Evolutionary conservation across 2,888 invertebrate genomes (phyloP).

Genomic region (Melipona bicolor): DNA sequence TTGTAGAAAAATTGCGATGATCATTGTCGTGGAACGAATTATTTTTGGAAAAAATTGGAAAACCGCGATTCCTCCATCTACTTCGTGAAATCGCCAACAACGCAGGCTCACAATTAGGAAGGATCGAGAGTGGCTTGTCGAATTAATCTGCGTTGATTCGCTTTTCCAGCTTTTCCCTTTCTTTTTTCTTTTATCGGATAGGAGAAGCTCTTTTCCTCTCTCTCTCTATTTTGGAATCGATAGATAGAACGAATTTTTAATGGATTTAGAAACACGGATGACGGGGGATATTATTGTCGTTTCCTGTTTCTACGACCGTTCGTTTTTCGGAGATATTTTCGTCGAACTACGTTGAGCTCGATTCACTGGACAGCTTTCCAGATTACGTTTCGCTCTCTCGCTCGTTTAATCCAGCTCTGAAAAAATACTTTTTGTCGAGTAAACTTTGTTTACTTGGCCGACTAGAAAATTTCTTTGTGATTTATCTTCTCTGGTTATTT

Average conservation of each 20-base stretch:
- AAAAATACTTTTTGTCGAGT: too few species aligned
- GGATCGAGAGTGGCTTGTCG: constrained; percentile 24
- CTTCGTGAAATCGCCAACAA: constrained; percentile 14
- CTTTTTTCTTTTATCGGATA: neutral
- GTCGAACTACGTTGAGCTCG: too few species aligned
- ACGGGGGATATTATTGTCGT: neutral
- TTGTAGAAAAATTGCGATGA: too few species aligned
- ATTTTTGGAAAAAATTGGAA: too few species aligned
- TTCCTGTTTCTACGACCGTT: neutral
- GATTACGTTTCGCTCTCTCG: too few species aligned
- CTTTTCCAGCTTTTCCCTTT: neutral
- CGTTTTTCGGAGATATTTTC: neutral
- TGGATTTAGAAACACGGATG: neutral
- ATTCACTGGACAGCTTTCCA: too few species aligned
- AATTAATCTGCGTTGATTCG: constrained; percentile 6
- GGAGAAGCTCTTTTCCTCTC: neutral
- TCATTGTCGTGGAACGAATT: too few species aligned
- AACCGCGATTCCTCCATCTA: too few species aligned
- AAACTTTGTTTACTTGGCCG: too few species aligned
- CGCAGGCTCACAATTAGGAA: constrained; percentile 36
- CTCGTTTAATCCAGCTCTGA: too few species aligned
- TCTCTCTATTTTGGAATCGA: neutral
- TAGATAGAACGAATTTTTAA: constrained; percentile 1
- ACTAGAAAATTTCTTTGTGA: too few species aligned
- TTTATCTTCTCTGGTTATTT: neutral